These are phyloP conservation scores for Drosophila histrio DNA, from an alignment of 2,888 invertebrate genomes.

Conservation along the genomic window DNA sequence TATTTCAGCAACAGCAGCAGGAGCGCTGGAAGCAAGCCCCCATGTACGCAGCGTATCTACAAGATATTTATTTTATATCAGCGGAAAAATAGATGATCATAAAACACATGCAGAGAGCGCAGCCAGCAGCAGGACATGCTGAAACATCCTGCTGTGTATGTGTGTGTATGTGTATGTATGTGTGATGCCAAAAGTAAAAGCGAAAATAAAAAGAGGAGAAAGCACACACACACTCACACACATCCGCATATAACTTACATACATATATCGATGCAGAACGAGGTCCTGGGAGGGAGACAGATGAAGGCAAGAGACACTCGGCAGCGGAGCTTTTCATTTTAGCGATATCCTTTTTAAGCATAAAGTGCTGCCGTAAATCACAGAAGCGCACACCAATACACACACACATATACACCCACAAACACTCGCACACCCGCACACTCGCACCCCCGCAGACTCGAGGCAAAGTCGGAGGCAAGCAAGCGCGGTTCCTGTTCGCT, in stretches of 20 bases:
- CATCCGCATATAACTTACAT: conserved; percentile 1
- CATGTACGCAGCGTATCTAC: conserved; percentile 70
- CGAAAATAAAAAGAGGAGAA: conserved; percentile 54
- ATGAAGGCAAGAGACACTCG: conserved; percentile 43
- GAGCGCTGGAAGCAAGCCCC: conserved; percentile 11
- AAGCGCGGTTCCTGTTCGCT: conserved; percentile 63
- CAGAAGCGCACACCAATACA: conserved; percentile 68
- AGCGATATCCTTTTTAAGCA: conserved; percentile 83
- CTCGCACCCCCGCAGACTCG: conserved; percentile 42
- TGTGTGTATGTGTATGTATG: conserved; percentile 31
- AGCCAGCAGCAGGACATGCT: conserved; percentile 29
- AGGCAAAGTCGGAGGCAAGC: conserved; percentile 32
- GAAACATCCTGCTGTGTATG: conserved; percentile 70
- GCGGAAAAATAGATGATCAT: conserved; percentile 79
- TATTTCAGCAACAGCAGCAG: conserved; percentile 58
- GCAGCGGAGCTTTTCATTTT: conserved; percentile 77
- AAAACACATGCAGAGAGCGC: conserved; percentile 72
- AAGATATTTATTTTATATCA: conserved; percentile 80
- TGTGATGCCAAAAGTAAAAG: conserved; percentile 65
- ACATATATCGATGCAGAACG: conserved; percentile 22
- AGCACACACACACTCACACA: conserved; percentile 30
- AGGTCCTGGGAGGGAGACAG: background rate
- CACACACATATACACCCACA: conserved; percentile 23
- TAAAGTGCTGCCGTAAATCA: conserved; percentile 82
- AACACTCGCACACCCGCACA: conserved; percentile 8